A percentile compares a stretch with the other conserved stretches of the same genome.
phyloP scores from a whole-genome alignment of 2,113 vertebrate species.

The Channa maculata region DNA sequence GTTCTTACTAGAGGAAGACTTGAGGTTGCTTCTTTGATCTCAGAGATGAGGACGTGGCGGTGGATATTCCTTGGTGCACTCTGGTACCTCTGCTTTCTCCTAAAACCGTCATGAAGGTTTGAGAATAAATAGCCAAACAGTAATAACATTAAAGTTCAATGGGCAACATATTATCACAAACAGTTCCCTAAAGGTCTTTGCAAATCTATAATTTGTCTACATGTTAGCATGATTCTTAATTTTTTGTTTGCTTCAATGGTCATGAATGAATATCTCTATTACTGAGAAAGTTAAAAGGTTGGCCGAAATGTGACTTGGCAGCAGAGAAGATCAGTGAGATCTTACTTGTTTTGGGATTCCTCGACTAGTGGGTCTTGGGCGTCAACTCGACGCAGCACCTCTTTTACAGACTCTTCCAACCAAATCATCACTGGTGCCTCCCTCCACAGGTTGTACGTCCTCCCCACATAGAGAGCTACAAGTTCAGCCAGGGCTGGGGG shows the following conservation, averaged over 20 bases:
- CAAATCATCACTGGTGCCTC: conserved; percentile 90
- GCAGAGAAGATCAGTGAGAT: not conserved
- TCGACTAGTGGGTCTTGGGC: conserved; percentile 84
- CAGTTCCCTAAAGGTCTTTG: not conserved
- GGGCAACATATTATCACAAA: too few species aligned
- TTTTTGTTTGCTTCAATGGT: not conserved
- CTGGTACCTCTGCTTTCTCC: conserved; percentile 93
- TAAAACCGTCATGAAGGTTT: conserved; percentile 51
- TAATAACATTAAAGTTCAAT: too few species aligned
- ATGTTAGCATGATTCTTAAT: not conserved
- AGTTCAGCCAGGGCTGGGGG: conserved; percentile 90
- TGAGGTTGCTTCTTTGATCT: conserved; percentile 94
- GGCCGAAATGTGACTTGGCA: not conserved
- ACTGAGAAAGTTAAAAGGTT: not conserved
- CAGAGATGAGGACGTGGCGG: conserved; percentile 94
- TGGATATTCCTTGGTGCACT: conserved; percentile 94
- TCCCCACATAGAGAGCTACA: conserved; percentile 90
- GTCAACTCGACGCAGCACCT: conserved; percentile 88
- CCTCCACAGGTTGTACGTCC: conserved; percentile 91
- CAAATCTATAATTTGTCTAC: not conserved
- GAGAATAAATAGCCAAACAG: not conserved
- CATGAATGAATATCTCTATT: not conserved
- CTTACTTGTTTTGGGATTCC: conserved; percentile 90
- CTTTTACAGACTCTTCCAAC: conserved; percentile 89
- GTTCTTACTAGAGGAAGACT: conserved; percentile 90